phyloP scores from a whole-genome alignment of 2,888 invertebrate species.

The Xestoiulus laeticollis region DNA sequence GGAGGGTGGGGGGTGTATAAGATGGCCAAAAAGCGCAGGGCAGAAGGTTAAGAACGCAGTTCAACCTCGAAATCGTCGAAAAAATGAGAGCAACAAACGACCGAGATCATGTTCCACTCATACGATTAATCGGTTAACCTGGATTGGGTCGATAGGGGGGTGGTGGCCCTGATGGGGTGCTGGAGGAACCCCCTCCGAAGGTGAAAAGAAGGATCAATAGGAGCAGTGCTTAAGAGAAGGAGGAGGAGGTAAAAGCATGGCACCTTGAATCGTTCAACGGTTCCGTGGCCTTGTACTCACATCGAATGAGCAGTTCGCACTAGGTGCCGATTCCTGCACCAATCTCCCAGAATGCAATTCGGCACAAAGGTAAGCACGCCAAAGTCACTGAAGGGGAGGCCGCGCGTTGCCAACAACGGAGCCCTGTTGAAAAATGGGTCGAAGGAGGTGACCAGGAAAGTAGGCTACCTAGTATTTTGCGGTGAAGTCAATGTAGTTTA shows the following conservation, averaged over 20 bases:
- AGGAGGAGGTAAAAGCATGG: neutral
- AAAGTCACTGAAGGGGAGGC: neutral
- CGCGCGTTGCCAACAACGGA: neutral
- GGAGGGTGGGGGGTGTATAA: neutral
- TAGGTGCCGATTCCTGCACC: neutral
- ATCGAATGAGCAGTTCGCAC: neutral
- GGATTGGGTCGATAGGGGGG: too few relatives aligned
- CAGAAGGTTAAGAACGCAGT: neutral
- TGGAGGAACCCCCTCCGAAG: too few relatives aligned
- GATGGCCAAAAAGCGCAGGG: neutral
- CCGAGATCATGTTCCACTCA: neutral
- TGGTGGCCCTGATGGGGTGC: too few relatives aligned
- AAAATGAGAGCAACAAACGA: neutral
- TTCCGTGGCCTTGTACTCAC: neutral
- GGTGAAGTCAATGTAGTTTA: neutral
- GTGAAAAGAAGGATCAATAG: neutral
- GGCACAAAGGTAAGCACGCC: neutral
- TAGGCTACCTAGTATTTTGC: slow-evolving; percentile 23
- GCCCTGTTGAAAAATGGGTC: slow-evolving; percentile 1
- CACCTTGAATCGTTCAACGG: neutral
- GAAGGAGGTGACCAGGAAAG: slow-evolving; percentile 44
- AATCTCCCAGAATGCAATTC: neutral
- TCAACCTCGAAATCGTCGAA: neutral
- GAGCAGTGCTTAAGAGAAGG: neutral
- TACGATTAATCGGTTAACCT: neutral